Evolutionary conservation across 1,140 invertebrate genomes (phyloP).

Genomic region (Diorhabda elongata): DNA sequence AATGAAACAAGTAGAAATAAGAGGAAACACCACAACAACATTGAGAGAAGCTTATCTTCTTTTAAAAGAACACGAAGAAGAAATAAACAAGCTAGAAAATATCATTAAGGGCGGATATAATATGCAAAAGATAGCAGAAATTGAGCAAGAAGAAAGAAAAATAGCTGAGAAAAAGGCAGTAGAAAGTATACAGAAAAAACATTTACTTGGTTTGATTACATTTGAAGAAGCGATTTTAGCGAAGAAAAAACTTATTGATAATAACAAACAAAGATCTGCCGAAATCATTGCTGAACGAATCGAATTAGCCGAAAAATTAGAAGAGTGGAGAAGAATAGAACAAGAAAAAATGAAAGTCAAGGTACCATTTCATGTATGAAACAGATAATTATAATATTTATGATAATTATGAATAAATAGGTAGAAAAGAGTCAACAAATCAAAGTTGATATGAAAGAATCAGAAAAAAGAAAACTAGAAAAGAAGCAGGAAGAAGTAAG

Average conservation of each 20-base stretch:
- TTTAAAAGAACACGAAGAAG: slow-evolving; percentile 49
- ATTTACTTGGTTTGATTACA: slow-evolving; percentile 53
- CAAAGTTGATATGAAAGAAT: slow-evolving; percentile 48
- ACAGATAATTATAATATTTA: too few relatives aligned
- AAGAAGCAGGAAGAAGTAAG: slow-evolving; percentile 50
- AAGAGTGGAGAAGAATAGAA: slow-evolving; percentile 49
- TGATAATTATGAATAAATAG: background rate
- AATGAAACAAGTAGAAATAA: slow-evolving; percentile 42
- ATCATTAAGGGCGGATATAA: slow-evolving; percentile 48
- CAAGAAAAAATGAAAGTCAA: slow-evolving; percentile 48
- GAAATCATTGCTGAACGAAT: slow-evolving; percentile 50
- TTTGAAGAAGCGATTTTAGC: slow-evolving; percentile 55
- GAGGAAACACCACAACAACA: slow-evolving; percentile 49
- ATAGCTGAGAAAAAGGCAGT: slow-evolving; percentile 50
- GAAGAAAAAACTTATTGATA: slow-evolving; percentile 48
- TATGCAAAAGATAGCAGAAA: slow-evolving; percentile 43
- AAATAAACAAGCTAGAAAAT: slow-evolving; percentile 51
- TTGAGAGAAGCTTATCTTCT: slow-evolving; percentile 50
- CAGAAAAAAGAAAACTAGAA: slow-evolving; percentile 45
- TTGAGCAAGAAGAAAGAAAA: slow-evolving; percentile 48
- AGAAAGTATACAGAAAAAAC: slow-evolving; percentile 53
- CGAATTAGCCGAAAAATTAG: slow-evolving; percentile 48
- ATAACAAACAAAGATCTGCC: slow-evolving; percentile 51
- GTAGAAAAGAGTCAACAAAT: slow-evolving; percentile 48
- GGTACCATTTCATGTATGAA: slow-evolving; percentile 24